phyloP scores from a whole-genome alignment of 1,140 invertebrate genomes.

The Ditylenchus dipsaci region DNA sequence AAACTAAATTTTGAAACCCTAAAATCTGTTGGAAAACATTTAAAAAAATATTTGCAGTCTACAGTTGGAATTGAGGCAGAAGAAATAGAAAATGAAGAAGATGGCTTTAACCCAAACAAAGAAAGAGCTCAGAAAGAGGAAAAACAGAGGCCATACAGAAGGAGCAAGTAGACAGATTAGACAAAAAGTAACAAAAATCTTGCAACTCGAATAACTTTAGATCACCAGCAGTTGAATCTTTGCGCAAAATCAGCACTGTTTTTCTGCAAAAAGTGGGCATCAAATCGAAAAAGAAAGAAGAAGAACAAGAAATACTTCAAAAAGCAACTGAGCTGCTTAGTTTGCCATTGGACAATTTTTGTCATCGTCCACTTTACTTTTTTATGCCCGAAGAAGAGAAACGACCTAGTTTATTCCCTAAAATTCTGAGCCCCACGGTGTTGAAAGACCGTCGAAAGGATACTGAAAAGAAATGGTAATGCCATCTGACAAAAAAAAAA shows the following conservation, averaged over 20 bases:
- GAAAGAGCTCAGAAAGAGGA: neutral
- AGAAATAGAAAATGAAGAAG: neutral
- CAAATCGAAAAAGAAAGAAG: conserved; percentile 30
- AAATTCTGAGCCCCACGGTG: conserved; percentile 6
- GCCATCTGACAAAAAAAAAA: neutral
- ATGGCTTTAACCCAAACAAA: neutral
- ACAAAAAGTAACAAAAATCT: neutral
- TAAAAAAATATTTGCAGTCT: neutral
- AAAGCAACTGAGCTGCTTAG: conserved; percentile 22
- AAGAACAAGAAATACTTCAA: conserved; percentile 1
- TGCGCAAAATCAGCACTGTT: conserved; percentile 41
- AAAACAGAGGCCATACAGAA: neutral
- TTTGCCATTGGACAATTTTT: conserved; percentile 35
- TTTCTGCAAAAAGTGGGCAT: conserved; percentile 43
- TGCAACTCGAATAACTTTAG: conserved; percentile 26
- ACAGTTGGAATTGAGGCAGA: neutral
- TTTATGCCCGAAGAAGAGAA: conserved; percentile 7
- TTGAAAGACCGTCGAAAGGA: conserved; percentile 2
- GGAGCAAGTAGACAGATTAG: conserved; percentile 40
- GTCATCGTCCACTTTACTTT: conserved; percentile 22
- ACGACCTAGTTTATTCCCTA: conserved; percentile 4
- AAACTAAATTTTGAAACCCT: neutral
- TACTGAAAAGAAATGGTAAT: neutral
- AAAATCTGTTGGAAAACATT: neutral
- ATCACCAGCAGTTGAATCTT: conserved; percentile 48